Base-by-base conservation (phyloP, 1,140 invertebrate species). In the Tetragonula clypearis region DNA sequence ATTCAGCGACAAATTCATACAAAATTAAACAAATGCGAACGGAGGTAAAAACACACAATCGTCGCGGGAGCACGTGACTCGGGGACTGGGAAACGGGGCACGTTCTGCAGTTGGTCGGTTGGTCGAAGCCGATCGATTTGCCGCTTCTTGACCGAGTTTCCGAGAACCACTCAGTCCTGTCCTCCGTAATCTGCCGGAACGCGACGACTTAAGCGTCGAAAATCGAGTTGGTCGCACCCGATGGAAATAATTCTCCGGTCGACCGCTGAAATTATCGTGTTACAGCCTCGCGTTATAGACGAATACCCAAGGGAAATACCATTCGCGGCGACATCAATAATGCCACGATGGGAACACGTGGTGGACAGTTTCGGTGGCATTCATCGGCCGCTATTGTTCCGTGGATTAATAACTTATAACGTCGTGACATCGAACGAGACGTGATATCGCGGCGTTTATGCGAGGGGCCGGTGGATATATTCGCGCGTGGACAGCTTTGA, bases 381-480 rank as follows among this genome's bases (percentile, higher is more conserved):
- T 41, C 90, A 91, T 93, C 91, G 76, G 53, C 2, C 85, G 90
- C 90, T 92, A 93, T 93, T 91, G 87, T 93, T 81, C 80, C 62
- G 74, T 53, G 84, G 90, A 92, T 93, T 93, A 93, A 91, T 88
- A 92, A 93, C 87, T 93, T 91, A 89, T 92, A 91, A 91, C 6
- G 5, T 17, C 5, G 55, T 17, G 55, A 23, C 55, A 12, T 58
- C 30, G 55, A 11, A 8, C 53, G 12, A 19, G 26, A n/a, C 9
- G 35, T 0, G 41, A 49, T 49, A 49, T 49, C 41, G n/a, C 41
- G 71, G 2, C 1, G 6, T 21, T 49, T 23, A 11, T 23, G 35
- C 23, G 14, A 72, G 15, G 0, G 41, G 17, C n/a, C 41, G 12
- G 2, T 2, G 15, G 14, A 26, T 73, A 26, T 73, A 26, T 53